These are phyloP conservation scores for Nipponia nippon DNA, from an alignment of 2,113 vertebrate genomes.

Conservation along the genomic window DNA sequence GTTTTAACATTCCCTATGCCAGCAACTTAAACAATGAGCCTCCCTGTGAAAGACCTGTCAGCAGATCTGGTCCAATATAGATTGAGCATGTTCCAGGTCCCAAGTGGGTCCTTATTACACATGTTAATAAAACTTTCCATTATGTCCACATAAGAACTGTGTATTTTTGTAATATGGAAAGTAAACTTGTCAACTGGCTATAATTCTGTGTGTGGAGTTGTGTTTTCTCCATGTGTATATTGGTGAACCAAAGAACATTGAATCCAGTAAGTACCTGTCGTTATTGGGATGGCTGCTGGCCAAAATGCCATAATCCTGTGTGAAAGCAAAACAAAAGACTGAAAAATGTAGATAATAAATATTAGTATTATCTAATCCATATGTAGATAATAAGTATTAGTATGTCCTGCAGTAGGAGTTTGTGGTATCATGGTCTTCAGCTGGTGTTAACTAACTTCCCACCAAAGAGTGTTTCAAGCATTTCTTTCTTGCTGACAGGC, in stretches of 20 bases:
- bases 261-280: not conserved
- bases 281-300: not conserved
- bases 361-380: not conserved
- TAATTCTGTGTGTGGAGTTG: not conserved
- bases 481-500: conserved; percentile 61
- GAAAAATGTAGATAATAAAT: not conserved
- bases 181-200: not conserved
- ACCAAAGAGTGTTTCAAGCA: not conserved
- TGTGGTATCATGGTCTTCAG: not conserved
- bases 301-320: rapidly evolving
- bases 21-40: not conserved
- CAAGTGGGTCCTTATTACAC: not conserved
- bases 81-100: not conserved
- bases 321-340: not conserved
- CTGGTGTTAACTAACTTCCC: not conserved
- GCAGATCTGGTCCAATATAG: not conserved
- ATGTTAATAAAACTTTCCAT: not conserved
- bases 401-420: not conserved
- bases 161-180: not conserved
- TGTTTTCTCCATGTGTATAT: not conserved
- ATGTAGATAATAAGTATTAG: not conserved
- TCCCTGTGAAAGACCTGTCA: not conserved
- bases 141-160: not conserved
- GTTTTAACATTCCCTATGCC: not conserved
- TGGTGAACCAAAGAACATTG: not conserved